Conservation (phyloP, 2,113 vertebrate species). For the Butorides virescens region DNA sequence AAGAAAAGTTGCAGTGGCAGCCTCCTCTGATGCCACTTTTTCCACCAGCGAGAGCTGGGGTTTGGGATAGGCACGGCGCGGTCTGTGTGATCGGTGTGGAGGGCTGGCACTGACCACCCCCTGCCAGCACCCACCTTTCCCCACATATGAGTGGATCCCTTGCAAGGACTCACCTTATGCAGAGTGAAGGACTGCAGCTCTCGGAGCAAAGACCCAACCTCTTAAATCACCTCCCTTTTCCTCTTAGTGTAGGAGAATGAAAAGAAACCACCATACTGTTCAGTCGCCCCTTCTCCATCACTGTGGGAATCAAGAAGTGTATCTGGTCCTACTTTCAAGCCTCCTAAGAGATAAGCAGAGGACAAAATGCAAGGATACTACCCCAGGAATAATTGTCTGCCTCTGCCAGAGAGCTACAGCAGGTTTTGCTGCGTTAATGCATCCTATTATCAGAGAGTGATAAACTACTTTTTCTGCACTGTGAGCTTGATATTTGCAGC, state of each 20-base stretch:
- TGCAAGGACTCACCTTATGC: background rate
- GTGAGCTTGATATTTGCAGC: background rate
- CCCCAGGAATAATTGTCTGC: background rate
- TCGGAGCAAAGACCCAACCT: background rate
- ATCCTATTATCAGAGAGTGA: background rate
- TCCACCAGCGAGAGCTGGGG: background rate
- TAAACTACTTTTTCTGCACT: background rate
- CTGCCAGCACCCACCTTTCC: background rate
- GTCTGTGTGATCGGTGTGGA: accelerated
- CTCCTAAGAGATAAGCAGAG: background rate
- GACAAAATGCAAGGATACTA: background rate
- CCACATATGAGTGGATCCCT: background rate
- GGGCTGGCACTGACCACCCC: background rate
- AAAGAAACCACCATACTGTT: background rate
- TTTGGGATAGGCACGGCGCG: background rate
- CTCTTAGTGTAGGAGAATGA: background rate
- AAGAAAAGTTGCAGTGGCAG: background rate
- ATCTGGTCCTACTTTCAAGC: background rate
- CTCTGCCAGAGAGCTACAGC: background rate
- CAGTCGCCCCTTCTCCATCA: background rate
- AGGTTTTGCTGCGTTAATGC: background rate
- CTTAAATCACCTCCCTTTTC: background rate
- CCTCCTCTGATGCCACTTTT: background rate
- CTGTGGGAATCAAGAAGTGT: background rate
- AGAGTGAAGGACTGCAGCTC: background rate